A percentile compares a stretch with the other conserved stretches of the same genome.
Evolutionary conservation across 2,113 vertebrate species (phyloP).

Genomic region (Peromyscus californicus): DNA sequence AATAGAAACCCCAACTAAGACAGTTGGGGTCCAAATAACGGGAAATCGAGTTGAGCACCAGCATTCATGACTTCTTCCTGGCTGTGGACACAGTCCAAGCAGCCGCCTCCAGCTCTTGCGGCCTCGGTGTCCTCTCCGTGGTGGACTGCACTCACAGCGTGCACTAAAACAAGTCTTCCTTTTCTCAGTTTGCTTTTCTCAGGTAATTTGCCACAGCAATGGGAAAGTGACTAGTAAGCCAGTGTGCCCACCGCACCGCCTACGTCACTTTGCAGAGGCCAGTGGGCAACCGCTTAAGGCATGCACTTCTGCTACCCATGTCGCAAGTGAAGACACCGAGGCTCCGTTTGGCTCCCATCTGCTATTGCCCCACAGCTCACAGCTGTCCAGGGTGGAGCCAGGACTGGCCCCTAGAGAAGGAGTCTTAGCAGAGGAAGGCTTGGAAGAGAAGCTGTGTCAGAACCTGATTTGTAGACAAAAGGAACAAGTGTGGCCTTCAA

Average conservation of each 20-base stretch:
- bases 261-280: fast-evolving
- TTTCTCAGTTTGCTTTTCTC: background rate
- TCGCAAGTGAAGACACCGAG: background rate
- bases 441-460: background rate
- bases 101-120: background rate
- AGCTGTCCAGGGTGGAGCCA: too few relatives aligned
- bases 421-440: background rate
- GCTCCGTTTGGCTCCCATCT: background rate
- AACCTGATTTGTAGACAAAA: background rate
- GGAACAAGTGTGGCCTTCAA: background rate
- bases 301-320: fast-evolving
- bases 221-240: background rate
- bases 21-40: background rate
- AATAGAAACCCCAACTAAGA: background rate
- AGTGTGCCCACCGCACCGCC: background rate
- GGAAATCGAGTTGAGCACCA: background rate
- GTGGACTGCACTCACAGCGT: background rate
- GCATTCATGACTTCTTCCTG: background rate
- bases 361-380: background rate
- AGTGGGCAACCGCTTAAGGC: background rate
- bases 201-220: background rate
- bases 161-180: background rate
- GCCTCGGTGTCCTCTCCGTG: too few relatives aligned
- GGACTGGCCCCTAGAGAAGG: background rate
- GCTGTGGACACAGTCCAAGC: background rate